Conservation (phyloP, 1,140 invertebrate genomes). For the Ostrea denselamellosa region DNA sequence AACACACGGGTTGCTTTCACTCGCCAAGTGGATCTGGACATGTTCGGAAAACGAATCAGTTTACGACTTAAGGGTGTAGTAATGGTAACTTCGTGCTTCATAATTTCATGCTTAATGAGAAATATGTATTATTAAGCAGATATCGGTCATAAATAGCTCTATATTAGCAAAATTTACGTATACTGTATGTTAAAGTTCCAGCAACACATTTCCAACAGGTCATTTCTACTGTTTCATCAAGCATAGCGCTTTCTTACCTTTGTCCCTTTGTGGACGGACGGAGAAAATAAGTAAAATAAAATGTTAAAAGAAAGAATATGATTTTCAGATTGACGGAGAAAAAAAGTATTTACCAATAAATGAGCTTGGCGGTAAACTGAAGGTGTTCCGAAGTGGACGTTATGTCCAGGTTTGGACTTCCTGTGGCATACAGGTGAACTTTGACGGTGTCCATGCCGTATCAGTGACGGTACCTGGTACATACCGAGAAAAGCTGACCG, state of each 20-base stretch:
- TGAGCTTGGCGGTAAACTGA: constrained; percentile 43
- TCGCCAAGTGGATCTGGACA: constrained; percentile 80
- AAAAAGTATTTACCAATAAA: constrained; percentile 56
- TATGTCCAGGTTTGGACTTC: constrained; percentile 55
- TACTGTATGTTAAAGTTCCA: no score
- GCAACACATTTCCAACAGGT: no score
- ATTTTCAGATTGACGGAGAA: constrained; percentile 58
- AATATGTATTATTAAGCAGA: no score
- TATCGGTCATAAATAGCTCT: no score
- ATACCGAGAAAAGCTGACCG: constrained; percentile 83
- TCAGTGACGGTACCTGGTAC: constrained; percentile 88
- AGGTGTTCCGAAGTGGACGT: constrained; percentile 51
- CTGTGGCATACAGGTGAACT: constrained; percentile 83
- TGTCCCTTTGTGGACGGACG: no score
- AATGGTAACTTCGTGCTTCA: constrained; percentile 84
- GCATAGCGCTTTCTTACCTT: no score
- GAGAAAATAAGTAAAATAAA: constrained; percentile 51
- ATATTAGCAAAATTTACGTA: no score
- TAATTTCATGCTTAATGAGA: no score
- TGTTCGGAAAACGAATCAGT: constrained; percentile 85
- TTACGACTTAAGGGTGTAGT: constrained; percentile 89
- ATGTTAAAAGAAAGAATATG: no score
- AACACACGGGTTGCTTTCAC: constrained; percentile 60
- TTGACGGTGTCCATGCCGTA: constrained; percentile 85
- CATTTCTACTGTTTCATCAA: no score